phyloP scores from a whole-genome alignment of 2,888 invertebrate genomes.

The Dryadula phaetusa region DNA sequence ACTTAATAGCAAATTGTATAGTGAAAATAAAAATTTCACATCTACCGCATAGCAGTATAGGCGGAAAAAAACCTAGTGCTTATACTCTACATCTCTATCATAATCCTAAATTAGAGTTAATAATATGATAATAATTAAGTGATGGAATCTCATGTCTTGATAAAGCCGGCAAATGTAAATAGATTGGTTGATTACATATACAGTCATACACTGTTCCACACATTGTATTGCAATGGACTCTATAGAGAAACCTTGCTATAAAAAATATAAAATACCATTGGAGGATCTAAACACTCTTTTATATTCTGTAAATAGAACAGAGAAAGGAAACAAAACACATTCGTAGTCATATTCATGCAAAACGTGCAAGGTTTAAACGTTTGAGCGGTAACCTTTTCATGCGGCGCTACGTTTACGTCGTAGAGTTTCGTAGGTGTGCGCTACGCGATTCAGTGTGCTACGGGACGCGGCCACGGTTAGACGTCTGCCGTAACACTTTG shows the following conservation, averaged over 20 bases:
- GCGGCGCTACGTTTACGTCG: conserved; percentile 54
- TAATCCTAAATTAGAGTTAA: too few relatives aligned
- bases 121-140: too few relatives aligned
- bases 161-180: too few relatives aligned
- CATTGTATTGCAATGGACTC: too few relatives aligned
- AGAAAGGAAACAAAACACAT: conserved; percentile 70
- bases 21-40: neutral
- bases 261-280: conserved; percentile 44
- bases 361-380: conserved; percentile 76
- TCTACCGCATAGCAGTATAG: neutral
- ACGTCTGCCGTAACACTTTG: conserved; percentile 48
- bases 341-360: conserved; percentile 74
- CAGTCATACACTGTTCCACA: neutral
- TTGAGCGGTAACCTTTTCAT: conserved; percentile 76
- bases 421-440: conserved; percentile 61
- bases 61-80: too few relatives aligned
- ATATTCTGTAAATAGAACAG: conserved; percentile 70
- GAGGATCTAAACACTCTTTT: conserved; percentile 69
- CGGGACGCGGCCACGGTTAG: conserved; percentile 58
- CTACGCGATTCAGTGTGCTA: conserved; percentile 67
- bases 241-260: conserved; percentile 21
- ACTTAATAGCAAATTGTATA: neutral
- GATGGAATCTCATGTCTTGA: too few relatives aligned
- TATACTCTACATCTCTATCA: too few relatives aligned
- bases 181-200: too few relatives aligned